Base-by-base conservation (phyloP, 1,140 invertebrate species). In the Pectinophora gossypiella region DNA sequence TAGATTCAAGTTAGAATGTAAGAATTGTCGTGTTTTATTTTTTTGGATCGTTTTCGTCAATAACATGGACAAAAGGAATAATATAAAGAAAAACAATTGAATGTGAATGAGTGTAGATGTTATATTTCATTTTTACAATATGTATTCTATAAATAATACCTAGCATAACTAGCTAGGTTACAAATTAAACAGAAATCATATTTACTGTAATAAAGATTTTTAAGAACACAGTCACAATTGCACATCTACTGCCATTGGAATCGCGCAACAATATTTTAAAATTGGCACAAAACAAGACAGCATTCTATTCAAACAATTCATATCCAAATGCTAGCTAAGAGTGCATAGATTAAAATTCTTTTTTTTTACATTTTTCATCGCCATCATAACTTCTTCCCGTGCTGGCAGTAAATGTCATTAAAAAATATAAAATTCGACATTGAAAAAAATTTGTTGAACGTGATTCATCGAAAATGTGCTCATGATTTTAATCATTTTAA, bases 271-370 rank as follows among this genome's bases (percentile, higher is more conserved):
- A 57, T 43, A 38, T 52, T 51, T 54, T 40, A 15, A 40, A 40
- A 65, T 71, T 71, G 64, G 64, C 68, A 71, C 68, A 56, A 61
- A 50, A 56, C 68, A 67, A 57, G 44, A 64, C 68, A 49, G 21
- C 67, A 52, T 54, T 70, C 56, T 40, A 20, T 22, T 40, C 16
- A 15, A 40, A 40, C 16, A 18, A 12, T 32, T 32, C n/a, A n/a
- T n/a, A n/a, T 32, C n/a, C 27, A 32, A 32, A 32, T 32, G 27
- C 27, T 32, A 32, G 27, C 27, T n/a, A 32, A 12, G 27, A 32
- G n/a, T 32, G 27, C 27, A 12, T 5, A 32, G 9, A 32, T 12
- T 32, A 32, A 12, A 12, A 12, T 32, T 23, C 22, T 5, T 5
- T 23, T 7, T 32, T 32, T n/a, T 32, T 32, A 32, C 27, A 32